Evolutionary conservation across 2,888 invertebrate species (phyloP), one percentile per base, ranked within the genome.

Genomic region (Adela reaumurella): DNA sequence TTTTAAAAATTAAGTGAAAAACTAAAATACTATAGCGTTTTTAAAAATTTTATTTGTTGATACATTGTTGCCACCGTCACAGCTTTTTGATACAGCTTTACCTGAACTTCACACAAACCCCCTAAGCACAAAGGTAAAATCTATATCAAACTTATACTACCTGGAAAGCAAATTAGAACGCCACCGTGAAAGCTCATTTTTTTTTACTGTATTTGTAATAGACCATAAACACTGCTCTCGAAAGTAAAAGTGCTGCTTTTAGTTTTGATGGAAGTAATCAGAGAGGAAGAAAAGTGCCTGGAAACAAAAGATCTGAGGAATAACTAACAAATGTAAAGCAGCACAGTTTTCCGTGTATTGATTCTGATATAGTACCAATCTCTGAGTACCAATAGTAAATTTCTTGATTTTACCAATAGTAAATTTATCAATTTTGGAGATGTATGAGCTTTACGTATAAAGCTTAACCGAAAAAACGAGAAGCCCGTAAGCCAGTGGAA

Each of bases 341-440:
- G 43, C 43, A 42, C 43, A 42, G 43, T 17, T 42, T 42, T 42
- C 43, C 43, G 43, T 42, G 43, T 6, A 14, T 42, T 42, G 43
- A 42, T 42, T 42, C 43, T 4, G 5, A 42, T n/a, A n/a, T n/a
- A n/a, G n/a, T n/a, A n/a, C n/a, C n/a, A n/a, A n/a, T n/a, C n/a
- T n/a, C n/a, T 42, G 43, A 42, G 43, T 10, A 42, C 5, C 43
- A 42, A 42, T 35, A 35, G 43, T 6, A 42, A 42, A 42, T 42
- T 42, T 42, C 43, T 42, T 17, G 43, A 42, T 17, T 42, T 14
- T n/a, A n/a, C n/a, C n/a, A n/a, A n/a, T n/a, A n/a, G n/a, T n/a
- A 42, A 42, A 42, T 42, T 42, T 42, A 42, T 42, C 43, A 10
- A 42, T 42, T 17, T 42, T 16, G 11, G 11, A 42, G 43, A 42